These are phyloP conservation scores for Melospiza melodia DNA, from an alignment of 2,113 vertebrate genomes.

Conservation along the genomic window DNA sequence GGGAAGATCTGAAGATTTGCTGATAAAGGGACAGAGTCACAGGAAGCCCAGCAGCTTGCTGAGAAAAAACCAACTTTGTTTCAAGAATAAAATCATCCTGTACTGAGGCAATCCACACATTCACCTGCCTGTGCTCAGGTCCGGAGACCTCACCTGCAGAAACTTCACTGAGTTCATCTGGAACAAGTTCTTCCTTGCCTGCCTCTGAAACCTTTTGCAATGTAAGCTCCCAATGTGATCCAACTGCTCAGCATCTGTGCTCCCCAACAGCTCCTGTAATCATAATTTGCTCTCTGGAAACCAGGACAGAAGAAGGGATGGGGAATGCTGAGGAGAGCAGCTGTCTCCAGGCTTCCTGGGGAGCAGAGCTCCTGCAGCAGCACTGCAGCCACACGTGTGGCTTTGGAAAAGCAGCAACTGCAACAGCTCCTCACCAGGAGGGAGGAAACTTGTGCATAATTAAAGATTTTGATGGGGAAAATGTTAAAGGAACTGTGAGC, in stretches of 20 bases:
- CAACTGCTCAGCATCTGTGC: not conserved
- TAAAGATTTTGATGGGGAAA: not conserved
- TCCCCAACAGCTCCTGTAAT: not conserved
- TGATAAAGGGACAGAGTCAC: not conserved
- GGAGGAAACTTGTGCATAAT: not conserved
- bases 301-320: not conserved
- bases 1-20: not conserved
- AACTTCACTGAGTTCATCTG: not conserved
- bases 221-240: not conserved
- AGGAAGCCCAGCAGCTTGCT: not conserved
- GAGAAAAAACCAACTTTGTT: not conserved
- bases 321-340: not conserved
- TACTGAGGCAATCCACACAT: not conserved
- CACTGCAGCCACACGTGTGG: not conserved
- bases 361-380: not conserved
- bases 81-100: not conserved
- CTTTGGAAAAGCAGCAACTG: not conserved
- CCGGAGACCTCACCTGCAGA: not conserved
- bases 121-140: not conserved
- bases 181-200: not conserved
- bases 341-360: not conserved
- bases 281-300: not conserved
- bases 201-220: not conserved
- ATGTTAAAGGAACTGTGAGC: not conserved
- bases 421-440: not conserved